A percentile compares a stretch with the other conserved stretches of the same genome.
Conservation (phyloP, 1,140 invertebrate species). For the Sycophaga agraensis region DNA sequence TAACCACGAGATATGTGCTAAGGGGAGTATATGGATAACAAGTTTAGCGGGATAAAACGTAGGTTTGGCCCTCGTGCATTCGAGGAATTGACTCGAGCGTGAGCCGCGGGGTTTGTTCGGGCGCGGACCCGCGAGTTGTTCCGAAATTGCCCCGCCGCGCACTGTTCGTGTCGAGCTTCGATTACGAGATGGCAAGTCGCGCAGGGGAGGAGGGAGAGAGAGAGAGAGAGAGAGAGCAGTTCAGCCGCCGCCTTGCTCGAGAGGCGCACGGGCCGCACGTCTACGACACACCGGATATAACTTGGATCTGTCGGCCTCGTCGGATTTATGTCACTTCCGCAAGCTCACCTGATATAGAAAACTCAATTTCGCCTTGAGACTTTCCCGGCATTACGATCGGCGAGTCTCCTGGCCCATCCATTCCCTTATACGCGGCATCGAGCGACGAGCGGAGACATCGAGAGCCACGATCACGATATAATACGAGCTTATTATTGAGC, state of each 20-base stretch:
- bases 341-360: slow-evolving; percentile 34
- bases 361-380: slow-evolving; percentile 33
- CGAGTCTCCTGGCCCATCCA: too few relatives aligned
- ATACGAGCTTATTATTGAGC: too few relatives aligned
- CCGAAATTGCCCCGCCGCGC: slow-evolving; percentile 5
- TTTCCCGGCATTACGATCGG: slow-evolving; percentile 11
- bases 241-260: background rate
- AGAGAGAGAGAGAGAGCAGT: background rate
- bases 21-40: background rate
- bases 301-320: slow-evolving; percentile 38
- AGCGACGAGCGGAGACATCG: background rate
- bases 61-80: background rate
- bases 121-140: background rate
- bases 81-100: background rate
- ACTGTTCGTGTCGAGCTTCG: slow-evolving; percentile 1
- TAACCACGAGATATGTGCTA: too few relatives aligned
- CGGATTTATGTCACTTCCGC: slow-evolving; percentile 42
- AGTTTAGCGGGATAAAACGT: background rate
- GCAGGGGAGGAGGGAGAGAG: background rate
- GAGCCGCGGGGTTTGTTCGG: background rate
- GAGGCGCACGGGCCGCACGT: background rate
- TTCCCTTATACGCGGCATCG: too few relatives aligned
- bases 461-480: too few relatives aligned
- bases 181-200: background rate
- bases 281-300: slow-evolving; percentile 37